These are phyloP conservation scores for Silurus meridionalis DNA, from an alignment of 2,113 vertebrate genomes.

Conservation along the genomic window DNA sequence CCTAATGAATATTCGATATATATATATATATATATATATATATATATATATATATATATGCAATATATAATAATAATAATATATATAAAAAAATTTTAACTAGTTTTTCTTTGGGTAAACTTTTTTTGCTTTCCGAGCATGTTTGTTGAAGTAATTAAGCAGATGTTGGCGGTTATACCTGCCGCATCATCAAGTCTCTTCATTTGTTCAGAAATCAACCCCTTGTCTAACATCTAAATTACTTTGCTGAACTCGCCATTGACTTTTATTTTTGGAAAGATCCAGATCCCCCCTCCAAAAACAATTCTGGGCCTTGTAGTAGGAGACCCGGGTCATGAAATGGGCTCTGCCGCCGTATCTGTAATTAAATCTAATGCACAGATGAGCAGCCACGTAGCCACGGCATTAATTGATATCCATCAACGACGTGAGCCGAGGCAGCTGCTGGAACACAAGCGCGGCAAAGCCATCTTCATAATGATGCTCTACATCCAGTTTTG, in stretches of 20 bases:
- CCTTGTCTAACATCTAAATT: background rate
- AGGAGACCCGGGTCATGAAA: constrained; percentile 16
- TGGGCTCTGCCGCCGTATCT: background rate
- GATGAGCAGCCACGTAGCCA: background rate
- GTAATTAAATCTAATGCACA: constrained; percentile 41
- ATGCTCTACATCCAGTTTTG: constrained; percentile 14
- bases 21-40: too few relatives aligned
- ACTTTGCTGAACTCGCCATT: background rate
- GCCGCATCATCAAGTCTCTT: background rate
- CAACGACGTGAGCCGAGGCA: background rate
- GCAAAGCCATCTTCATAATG: constrained; percentile 8
- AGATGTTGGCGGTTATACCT: background rate
- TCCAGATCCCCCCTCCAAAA: background rate
- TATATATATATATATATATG: too few relatives aligned
- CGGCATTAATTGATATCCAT: constrained; percentile 21
- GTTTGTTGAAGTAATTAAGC: background rate
- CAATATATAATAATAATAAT: too few relatives aligned
- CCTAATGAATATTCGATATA: too few relatives aligned
- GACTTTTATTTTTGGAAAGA: background rate
- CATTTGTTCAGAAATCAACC: background rate
- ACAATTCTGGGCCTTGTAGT: too few relatives aligned
- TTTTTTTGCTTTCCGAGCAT: background rate
- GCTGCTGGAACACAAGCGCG: background rate
- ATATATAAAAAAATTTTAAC: too few relatives aligned
- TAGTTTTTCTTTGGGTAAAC: background rate